These are phyloP conservation scores for Mugil cephalus DNA, from an alignment of 2,113 vertebrate species.

Conservation along the genomic window DNA sequence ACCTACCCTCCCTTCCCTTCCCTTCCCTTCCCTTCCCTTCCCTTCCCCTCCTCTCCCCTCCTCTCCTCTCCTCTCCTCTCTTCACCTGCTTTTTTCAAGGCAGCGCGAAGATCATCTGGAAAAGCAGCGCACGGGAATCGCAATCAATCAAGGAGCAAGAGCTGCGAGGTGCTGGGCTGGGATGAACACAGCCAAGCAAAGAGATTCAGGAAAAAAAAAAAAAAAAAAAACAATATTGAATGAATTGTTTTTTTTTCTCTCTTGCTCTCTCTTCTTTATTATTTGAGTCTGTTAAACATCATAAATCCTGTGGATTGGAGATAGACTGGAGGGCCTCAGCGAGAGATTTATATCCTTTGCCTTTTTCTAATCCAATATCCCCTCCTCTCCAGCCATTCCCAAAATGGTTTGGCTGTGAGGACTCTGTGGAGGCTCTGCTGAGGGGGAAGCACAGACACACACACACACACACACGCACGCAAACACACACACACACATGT, in stretches of 20 bases:
- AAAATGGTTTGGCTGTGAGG: conserved; percentile 78
- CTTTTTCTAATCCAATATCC: conserved; percentile 82
- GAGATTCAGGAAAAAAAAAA: conserved; percentile 54
- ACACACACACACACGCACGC: conserved; percentile 38
- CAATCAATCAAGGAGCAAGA: conserved; percentile 71
- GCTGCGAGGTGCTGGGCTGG: conserved; percentile 40
- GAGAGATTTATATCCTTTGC: conserved; percentile 80
- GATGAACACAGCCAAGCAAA: conserved; percentile 61
- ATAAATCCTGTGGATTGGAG: conserved; percentile 78
- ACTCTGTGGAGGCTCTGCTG: conserved; percentile 72
- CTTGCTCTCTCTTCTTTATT: conserved; percentile 57
- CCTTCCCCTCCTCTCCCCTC: background rate
- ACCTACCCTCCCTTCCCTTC: no score
- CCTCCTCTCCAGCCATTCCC: conserved; percentile 74
- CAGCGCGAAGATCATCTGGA: conserved; percentile 64
- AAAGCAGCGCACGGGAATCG: conserved; percentile 56
- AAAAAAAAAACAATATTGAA: conserved; percentile 68
- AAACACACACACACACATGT: conserved; percentile 51
- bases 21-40: background rate
- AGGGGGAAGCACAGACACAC: conserved; percentile 53
- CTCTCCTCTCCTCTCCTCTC: background rate
- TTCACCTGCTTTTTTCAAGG: conserved; percentile 55
- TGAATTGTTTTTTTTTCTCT: conserved; percentile 55
- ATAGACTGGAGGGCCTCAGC: conserved; percentile 73
- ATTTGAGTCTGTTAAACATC: conserved; percentile 79